These are phyloP conservation scores for Deladenus siricidicola DNA, from an alignment of 2,888 invertebrate genomes.

Conservation along the genomic window DNA sequence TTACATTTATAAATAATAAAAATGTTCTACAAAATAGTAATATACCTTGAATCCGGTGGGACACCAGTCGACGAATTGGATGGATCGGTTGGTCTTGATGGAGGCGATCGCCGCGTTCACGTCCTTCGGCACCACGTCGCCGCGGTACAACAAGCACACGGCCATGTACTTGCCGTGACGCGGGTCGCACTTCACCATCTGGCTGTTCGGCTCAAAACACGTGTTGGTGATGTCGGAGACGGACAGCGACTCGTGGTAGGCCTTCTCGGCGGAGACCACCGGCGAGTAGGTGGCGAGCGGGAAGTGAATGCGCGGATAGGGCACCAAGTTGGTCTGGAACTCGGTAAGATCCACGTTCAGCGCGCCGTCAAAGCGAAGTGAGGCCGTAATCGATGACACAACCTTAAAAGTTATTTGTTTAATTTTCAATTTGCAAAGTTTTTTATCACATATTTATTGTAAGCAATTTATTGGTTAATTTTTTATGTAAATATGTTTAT, in stretches of 20 bases:
- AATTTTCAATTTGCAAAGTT: no score
- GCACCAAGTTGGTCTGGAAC: slow-evolving; percentile 63
- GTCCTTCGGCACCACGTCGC: slow-evolving; percentile 85
- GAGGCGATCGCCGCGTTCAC: slow-evolving; percentile 89
- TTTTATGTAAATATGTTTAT: no score
- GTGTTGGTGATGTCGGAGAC: slow-evolving; percentile 71
- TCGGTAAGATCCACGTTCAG: slow-evolving; percentile 78
- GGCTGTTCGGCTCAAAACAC: slow-evolving; percentile 74
- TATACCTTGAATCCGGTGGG: slow-evolving; percentile 32
- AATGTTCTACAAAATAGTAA: background rate
- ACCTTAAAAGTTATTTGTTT: no score
- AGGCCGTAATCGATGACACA: slow-evolving; percentile 72
- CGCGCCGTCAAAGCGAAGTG: slow-evolving; percentile 79
- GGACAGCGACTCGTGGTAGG: slow-evolving; percentile 41
- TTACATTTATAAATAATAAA: background rate
- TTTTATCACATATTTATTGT: no score
- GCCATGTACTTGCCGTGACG: slow-evolving; percentile 56
- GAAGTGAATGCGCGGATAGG: slow-evolving; percentile 85
- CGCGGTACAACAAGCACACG: slow-evolving; percentile 54
- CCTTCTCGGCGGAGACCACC: slow-evolving; percentile 35
- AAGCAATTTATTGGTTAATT: no score
- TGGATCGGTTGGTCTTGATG: slow-evolving; percentile 79
- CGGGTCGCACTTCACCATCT: slow-evolving; percentile 72
- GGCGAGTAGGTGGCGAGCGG: slow-evolving; percentile 64
- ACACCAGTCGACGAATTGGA: slow-evolving; percentile 70